Evolutionary conservation across 2,888 invertebrate species (phyloP).

Genomic region (Quadriops clusia): DNA sequence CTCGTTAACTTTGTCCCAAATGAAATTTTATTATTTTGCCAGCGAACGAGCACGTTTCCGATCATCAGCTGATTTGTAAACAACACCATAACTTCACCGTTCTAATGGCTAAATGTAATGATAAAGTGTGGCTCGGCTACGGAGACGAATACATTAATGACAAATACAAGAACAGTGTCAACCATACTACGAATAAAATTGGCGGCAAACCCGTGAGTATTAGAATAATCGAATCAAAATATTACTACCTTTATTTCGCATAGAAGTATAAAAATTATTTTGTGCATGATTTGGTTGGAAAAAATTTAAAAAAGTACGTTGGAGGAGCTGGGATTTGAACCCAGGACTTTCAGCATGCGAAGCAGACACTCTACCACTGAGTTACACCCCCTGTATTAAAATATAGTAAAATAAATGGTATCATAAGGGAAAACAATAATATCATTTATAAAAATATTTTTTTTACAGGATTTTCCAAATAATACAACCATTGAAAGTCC

Average conservation of each 20-base stretch:
- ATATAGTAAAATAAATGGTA: too few relatives aligned
- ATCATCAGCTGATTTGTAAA: constrained; percentile 9
- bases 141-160: constrained; percentile 67
- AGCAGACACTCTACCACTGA: constrained; percentile 41
- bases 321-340: constrained; percentile 36
- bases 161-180: constrained; percentile 51
- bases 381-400: constrained; percentile 35
- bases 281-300: constrained; percentile 4
- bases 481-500: constrained; percentile 43
- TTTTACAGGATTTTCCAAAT: constrained; percentile 56
- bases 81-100: too few relatives aligned
- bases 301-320: constrained; percentile 11
- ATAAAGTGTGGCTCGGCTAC: constrained; percentile 61
- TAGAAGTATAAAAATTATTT: constrained; percentile 6
- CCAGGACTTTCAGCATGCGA: constrained; percentile 40
- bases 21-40: not conserved
- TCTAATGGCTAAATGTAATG: constrained; percentile 39
- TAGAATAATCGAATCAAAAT: constrained; percentile 2
- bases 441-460: constrained; percentile 5
- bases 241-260: not conserved
- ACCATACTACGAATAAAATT: constrained; percentile 69
- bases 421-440: constrained; percentile 1
- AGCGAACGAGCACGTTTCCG: not conserved
- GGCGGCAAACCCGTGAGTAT: constrained; percentile 63
- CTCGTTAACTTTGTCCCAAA: too few relatives aligned